Percentiles rank a stretch among this genome's conserved stretches.
Evolutionary conservation across 2,113 vertebrate genomes (phyloP).

Genomic region (Mirounga angustirostris): DNA sequence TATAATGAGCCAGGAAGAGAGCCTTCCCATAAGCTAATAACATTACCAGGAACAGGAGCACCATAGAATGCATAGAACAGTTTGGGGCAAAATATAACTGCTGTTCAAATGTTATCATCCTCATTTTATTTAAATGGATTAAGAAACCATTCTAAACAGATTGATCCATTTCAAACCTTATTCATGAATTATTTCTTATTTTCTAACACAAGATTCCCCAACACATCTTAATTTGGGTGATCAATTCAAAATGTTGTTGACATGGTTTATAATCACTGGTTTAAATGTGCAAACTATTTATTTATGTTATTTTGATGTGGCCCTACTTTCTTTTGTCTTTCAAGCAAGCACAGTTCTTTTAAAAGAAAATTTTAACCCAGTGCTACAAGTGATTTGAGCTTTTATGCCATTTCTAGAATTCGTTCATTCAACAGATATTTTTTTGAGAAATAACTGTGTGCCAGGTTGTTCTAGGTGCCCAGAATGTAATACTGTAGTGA

Average conservation of each 20-base stretch:
- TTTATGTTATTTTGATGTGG: background rate
- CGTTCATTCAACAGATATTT: background rate
- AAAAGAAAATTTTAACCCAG: background rate
- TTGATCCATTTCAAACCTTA: background rate
- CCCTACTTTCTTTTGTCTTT: background rate
- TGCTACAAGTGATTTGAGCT: background rate
- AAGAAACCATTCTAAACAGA: background rate
- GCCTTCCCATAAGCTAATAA: background rate
- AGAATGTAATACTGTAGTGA: background rate
- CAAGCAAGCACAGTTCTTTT: background rate
- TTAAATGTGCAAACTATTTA: background rate
- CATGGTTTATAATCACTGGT: background rate
- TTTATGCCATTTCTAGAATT: background rate
- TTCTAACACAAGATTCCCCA: background rate
- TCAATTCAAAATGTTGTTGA: background rate
- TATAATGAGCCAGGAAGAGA: background rate
- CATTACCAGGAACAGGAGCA: background rate
- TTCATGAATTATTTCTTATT: constrained; percentile 5
- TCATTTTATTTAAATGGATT: background rate
- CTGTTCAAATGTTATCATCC: background rate
- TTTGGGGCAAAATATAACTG: background rate
- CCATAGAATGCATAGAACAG: no score
- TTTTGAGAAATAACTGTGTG: background rate
- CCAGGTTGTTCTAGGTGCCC: background rate
- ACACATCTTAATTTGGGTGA: background rate